Percentiles rank a stretch among this genome's conserved stretches.
Conservation (phyloP, 2,888 invertebrate genomes). For the Sphecodes monilicornis region DNA sequence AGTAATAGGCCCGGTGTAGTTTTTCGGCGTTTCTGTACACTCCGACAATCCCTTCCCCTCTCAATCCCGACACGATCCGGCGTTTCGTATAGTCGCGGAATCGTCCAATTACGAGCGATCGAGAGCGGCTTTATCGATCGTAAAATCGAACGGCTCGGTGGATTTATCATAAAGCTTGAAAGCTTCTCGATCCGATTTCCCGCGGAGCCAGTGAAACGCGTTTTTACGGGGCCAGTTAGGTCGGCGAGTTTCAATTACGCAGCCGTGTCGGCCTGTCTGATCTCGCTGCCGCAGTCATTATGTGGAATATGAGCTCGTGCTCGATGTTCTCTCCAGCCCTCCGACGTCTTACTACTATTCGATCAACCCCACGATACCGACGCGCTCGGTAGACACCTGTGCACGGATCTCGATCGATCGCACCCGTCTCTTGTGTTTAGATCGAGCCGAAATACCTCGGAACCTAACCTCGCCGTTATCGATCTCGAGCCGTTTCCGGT, state of each 20-base stretch:
- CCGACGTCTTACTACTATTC: slow-evolving; percentile 43
- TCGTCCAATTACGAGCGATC: slow-evolving; percentile 58
- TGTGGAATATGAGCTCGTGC: slow-evolving; percentile 79
- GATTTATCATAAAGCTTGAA: slow-evolving; percentile 26
- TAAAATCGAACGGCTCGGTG: slow-evolving; percentile 29
- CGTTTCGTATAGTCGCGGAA: slow-evolving; percentile 40
- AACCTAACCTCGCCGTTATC: background rate
- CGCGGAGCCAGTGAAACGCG: slow-evolving; percentile 39
- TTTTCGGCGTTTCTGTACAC: background rate
- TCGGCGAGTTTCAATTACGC: slow-evolving; percentile 81
- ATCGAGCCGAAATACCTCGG: background rate
- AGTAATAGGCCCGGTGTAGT: slow-evolving; percentile 5
- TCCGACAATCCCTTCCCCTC: background rate
- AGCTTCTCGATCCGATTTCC: slow-evolving; percentile 58
- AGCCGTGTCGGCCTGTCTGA: slow-evolving; percentile 76
- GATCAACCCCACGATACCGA: slow-evolving; percentile 55
- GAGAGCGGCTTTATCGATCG: slow-evolving; percentile 51
- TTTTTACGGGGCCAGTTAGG: slow-evolving; percentile 57
- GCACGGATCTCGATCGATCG: slow-evolving; percentile 45
- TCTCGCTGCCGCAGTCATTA: slow-evolving; percentile 79
- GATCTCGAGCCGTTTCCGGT: background rate
- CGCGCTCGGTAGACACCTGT: slow-evolving; percentile 64
- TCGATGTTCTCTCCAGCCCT: slow-evolving; percentile 69
- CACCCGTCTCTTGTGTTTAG: background rate
- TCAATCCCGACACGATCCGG: slow-evolving; percentile 14